Conservation (phyloP, 2,797 vertebrate genomes). For the Danio jaintianensis region DNA sequence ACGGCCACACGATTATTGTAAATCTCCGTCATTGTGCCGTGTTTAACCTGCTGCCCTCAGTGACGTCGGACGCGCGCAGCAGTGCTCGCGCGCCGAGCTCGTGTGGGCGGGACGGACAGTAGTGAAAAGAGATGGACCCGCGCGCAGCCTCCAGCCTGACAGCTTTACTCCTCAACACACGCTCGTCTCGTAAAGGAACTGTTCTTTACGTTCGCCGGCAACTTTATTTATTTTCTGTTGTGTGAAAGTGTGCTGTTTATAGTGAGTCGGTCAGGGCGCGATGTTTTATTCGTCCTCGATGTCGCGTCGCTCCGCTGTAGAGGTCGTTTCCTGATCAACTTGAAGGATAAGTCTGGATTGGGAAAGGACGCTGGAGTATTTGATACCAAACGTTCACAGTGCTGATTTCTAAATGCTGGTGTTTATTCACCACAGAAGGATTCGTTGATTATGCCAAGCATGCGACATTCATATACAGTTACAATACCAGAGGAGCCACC, state of each 20-base stretch:
- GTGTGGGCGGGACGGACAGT: slow-evolving; percentile 61
- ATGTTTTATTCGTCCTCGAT: neutral
- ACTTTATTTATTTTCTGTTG: neutral
- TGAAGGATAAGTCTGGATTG: neutral
- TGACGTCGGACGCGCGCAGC: slow-evolving; percentile 25
- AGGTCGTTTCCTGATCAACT: slow-evolving; percentile 22
- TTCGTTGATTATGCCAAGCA: slow-evolving; percentile 68
- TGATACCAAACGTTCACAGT: neutral
- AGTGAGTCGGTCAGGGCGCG: neutral
- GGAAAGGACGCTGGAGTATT: slow-evolving; percentile 6
- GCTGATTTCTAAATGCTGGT: neutral
- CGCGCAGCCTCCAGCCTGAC: neutral
- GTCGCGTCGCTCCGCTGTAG: slow-evolving; percentile 6
- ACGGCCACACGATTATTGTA: neutral
- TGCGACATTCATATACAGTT: slow-evolving; percentile 91
- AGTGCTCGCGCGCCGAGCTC: slow-evolving; percentile 2
- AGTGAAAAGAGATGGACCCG: slow-evolving; percentile 61
- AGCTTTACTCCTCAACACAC: neutral
- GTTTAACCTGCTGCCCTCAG: slow-evolving; percentile 6
- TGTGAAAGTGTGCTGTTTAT: neutral
- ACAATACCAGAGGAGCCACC: slow-evolving; percentile 88
- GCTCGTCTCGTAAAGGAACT: neutral
- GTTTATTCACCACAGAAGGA: slow-evolving; percentile 3
- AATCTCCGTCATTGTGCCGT: slow-evolving; percentile 2
- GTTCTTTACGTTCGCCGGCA: neutral